These are phyloP conservation scores for Dreissena rostriformis DNA, from an alignment of 1,140 invertebrate species.

Conservation along the genomic window DNA sequence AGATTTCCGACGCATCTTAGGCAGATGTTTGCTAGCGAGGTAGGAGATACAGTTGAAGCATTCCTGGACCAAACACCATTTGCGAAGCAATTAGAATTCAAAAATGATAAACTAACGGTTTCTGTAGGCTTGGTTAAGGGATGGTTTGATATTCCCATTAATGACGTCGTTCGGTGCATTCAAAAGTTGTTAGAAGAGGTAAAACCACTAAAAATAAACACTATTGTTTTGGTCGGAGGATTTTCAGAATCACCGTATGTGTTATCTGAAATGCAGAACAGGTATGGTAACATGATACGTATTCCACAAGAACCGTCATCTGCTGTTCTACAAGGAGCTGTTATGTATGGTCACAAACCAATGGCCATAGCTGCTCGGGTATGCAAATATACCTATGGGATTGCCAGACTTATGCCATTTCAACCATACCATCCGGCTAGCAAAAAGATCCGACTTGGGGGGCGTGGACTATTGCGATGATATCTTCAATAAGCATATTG, in stretches of 20 bases:
- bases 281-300: background rate
- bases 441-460: background rate
- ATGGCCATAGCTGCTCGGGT: background rate
- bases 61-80: background rate
- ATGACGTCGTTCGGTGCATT: no score
- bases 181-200: background rate
- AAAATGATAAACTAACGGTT: constrained; percentile 12
- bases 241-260: constrained; percentile 1
- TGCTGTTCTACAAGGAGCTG: constrained; percentile 21
- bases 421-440: background rate
- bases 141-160: constrained; percentile 4
- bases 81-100: constrained; percentile 3
- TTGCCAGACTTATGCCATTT: background rate
- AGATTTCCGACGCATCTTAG: background rate
- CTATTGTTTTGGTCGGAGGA: constrained; percentile 11
- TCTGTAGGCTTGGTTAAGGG: background rate
- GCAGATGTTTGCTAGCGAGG: constrained; percentile 8
- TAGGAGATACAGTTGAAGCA: constrained; percentile 13
- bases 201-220: background rate
- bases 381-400: constrained; percentile 36
- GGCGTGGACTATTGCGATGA: background rate
- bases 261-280: background rate
- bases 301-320: constrained; percentile 1
- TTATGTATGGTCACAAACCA: constrained; percentile 20
- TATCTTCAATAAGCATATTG: constrained; percentile 14